phyloP scores from a whole-genome alignment of 2,888 invertebrate species.

The Morpho deidamia region DNA sequence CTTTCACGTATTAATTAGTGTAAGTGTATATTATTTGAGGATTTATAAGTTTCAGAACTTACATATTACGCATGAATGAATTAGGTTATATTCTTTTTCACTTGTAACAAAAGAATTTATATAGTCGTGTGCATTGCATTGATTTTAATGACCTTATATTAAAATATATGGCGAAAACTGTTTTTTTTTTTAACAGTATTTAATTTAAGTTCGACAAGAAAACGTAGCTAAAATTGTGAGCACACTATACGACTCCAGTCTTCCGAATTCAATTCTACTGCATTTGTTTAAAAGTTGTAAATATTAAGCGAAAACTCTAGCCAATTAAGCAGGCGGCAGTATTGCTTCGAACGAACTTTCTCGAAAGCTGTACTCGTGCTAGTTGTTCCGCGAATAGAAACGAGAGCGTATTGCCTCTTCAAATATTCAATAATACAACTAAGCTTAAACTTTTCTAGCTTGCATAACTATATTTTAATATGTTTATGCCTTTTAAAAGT shows the following conservation, averaged over 20 bases:
- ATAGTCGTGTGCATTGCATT: too few species aligned
- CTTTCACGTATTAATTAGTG: too few species aligned
- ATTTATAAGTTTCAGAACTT: too few species aligned
- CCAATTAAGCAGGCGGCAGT: conserved; percentile 62
- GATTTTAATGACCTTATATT: too few species aligned
- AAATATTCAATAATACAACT: conserved; percentile 32
- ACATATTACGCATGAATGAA: too few species aligned
- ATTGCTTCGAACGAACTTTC: conserved; percentile 52
- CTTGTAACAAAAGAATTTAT: too few species aligned
- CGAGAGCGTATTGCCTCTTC: conserved; percentile 52
- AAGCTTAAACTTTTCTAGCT: neutral
- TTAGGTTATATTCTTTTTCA: too few species aligned
- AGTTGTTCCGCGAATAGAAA: conserved; percentile 41
- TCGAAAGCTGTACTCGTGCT: conserved; percentile 38
- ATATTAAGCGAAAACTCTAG: conserved; percentile 58
- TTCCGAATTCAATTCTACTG: conserved; percentile 44
- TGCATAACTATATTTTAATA: neutral
- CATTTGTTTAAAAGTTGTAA: conserved; percentile 62
- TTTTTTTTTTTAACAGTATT: conserved; percentile 26
- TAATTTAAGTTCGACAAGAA: conserved; percentile 37
- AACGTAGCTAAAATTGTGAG: conserved; percentile 32
- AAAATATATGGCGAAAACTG: neutral
- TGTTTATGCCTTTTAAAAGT: neutral
- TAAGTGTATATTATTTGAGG: too few species aligned
- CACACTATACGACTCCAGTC: conserved; percentile 39